Evolutionary conservation across 1,140 invertebrate genomes (phyloP).

Genomic region (Bombus pyrosoma): DNA sequence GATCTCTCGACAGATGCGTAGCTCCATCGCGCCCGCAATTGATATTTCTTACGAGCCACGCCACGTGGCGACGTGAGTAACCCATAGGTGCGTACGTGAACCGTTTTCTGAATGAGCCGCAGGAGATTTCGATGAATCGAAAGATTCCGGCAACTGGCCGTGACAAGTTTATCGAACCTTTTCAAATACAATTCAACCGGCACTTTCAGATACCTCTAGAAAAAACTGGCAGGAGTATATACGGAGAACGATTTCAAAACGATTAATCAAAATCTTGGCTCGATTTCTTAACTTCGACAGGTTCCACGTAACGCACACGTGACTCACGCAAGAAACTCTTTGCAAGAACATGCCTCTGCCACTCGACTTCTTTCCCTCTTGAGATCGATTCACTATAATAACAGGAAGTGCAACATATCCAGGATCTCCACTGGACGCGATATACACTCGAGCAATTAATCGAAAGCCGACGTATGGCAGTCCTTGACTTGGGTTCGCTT

Average conservation of each 20-base stretch:
- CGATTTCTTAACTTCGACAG: background rate
- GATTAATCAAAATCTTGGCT: background rate
- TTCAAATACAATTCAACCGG: background rate
- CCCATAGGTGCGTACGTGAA: conserved; percentile 58
- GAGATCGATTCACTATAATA: background rate
- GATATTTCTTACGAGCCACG: conserved; percentile 50
- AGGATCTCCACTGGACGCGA: background rate
- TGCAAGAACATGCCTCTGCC: background rate
- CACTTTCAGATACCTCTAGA: background rate
- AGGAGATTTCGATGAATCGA: conserved; percentile 37
- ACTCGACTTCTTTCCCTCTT: background rate
- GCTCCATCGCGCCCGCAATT: conserved; percentile 33
- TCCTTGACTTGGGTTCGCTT: conserved; percentile 12
- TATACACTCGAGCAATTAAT: background rate
- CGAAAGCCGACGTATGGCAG: conserved; percentile 1
- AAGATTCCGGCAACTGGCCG: background rate
- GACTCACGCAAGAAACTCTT: conserved; percentile 6
- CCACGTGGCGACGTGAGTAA: conserved; percentile 48
- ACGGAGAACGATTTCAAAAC: background rate
- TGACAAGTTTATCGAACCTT: conserved; percentile 24
- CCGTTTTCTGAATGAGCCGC: conserved; percentile 48
- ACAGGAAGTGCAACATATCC: background rate
- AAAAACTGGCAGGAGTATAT: background rate
- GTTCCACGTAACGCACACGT: background rate
- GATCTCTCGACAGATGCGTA: conserved; percentile 46